These are phyloP conservation scores for Crenuchus spilurus DNA, from an alignment of 2,797 vertebrate genomes.

Conservation along the genomic window DNA sequence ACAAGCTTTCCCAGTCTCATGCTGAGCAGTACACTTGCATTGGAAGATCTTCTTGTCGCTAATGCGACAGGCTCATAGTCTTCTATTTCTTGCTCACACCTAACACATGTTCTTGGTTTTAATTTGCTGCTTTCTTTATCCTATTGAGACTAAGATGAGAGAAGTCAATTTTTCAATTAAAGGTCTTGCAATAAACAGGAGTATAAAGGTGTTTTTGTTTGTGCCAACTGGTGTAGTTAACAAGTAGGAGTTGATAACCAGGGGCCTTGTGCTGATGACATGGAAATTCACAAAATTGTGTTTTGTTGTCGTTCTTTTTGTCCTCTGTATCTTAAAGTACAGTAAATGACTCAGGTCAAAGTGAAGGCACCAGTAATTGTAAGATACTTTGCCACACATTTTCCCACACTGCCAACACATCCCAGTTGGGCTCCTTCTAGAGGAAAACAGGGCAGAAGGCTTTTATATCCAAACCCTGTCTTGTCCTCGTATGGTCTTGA, in stretches of 20 bases:
- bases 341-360: slow-evolving; percentile 54
- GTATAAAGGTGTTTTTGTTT: too few species aligned
- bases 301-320: too few species aligned
- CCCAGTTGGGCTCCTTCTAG: slow-evolving; percentile 74
- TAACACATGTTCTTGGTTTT: background rate
- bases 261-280: too few species aligned
- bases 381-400: slow-evolving; percentile 70
- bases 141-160: background rate
- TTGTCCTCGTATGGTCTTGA: slow-evolving; percentile 83
- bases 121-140: background rate
- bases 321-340: slow-evolving; percentile 51
- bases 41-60: slow-evolving; percentile 40
- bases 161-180: background rate
- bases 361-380: slow-evolving; percentile 42
- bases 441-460: slow-evolving; percentile 47
- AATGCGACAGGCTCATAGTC: slow-evolving; percentile 14
- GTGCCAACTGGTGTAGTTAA: too few species aligned
- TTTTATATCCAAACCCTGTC: slow-evolving; percentile 66
- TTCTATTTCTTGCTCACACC: background rate
- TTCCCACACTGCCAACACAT: slow-evolving; percentile 85
- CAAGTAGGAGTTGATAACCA: too few species aligned
- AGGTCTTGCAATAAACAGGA: background rate
- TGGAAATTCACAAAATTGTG: too few species aligned
- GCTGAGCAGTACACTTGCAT: slow-evolving; percentile 58
- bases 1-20: slow-evolving; percentile 61